A percentile compares a stretch with the other conserved stretches of the same genome.
phyloP scores from a whole-genome alignment of 2,113 vertebrate species.

The Labeo rohita region DNA sequence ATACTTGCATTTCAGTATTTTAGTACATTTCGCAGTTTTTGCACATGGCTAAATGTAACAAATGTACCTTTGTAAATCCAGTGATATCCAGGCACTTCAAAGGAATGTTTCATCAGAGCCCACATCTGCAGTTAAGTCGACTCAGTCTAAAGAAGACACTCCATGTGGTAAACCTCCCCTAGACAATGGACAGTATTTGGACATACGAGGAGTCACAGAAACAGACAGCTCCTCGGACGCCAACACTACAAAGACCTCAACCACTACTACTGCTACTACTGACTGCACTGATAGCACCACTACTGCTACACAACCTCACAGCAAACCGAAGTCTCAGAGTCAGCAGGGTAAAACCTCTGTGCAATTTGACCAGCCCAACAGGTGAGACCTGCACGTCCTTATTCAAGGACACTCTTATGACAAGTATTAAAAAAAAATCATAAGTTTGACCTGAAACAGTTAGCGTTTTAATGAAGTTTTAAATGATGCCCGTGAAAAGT shows the following conservation, averaged over 20 bases:
- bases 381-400: slow-evolving; percentile 75
- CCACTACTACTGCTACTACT: slow-evolving; percentile 68
- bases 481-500: neutral
- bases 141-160: slow-evolving; percentile 71
- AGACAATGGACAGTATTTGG: slow-evolving; percentile 86
- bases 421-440: neutral
- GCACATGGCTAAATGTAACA: neutral
- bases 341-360: slow-evolving; percentile 75
- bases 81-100: slow-evolving; percentile 91
- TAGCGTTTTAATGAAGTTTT: too few relatives aligned
- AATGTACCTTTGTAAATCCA: slow-evolving; percentile 58
- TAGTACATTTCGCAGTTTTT: slow-evolving; percentile 6
- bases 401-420: neutral
- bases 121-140: slow-evolving; percentile 67
- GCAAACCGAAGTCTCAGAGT: slow-evolving; percentile 71
- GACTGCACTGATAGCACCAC: slow-evolving; percentile 68
- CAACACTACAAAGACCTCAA: slow-evolving; percentile 59
- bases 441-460: too few relatives aligned
- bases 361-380: slow-evolving; percentile 92
- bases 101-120: slow-evolving; percentile 78
- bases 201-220: slow-evolving; percentile 77
- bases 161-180: slow-evolving; percentile 73
- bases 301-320: slow-evolving; percentile 73
- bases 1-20: neutral
- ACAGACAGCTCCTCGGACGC: slow-evolving; percentile 66